Conservation (phyloP, 2,113 vertebrate species). For the Odocoileus hemionus region DNA sequence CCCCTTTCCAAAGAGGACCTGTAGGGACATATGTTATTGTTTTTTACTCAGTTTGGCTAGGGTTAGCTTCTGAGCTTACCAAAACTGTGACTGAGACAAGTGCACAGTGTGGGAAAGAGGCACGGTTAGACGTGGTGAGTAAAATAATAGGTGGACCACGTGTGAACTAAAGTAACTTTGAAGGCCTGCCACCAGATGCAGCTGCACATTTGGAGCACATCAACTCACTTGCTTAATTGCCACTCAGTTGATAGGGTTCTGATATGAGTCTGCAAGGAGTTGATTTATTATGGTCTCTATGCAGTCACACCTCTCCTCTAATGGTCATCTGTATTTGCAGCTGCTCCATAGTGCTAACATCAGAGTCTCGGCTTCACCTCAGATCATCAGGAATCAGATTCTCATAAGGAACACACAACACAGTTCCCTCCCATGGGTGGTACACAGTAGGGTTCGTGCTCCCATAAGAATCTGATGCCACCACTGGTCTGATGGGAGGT, state of each 20-base stretch:
- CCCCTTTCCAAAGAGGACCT: background rate
- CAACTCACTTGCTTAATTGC: background rate
- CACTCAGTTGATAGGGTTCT: background rate
- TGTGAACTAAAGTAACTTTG: background rate
- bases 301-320: background rate
- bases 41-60: background rate
- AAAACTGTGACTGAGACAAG: background rate
- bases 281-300: background rate
- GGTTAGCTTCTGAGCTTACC: background rate
- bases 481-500: background rate
- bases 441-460: background rate
- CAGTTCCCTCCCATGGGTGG: background rate
- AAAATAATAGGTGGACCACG: background rate
- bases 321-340: background rate
- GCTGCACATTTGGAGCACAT: background rate
- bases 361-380: background rate
- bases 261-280: background rate
- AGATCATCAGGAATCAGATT: accelerated
- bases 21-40: background rate
- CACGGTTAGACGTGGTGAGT: accelerated
- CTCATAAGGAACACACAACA: background rate
- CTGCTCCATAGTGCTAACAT: background rate
- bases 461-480: background rate
- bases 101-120: background rate
- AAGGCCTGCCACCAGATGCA: background rate